Percentiles rank a stretch among this genome's conserved stretches.
phyloP scores from a whole-genome alignment of 2,797 vertebrate species.

The Apodemus agrarius region DNA sequence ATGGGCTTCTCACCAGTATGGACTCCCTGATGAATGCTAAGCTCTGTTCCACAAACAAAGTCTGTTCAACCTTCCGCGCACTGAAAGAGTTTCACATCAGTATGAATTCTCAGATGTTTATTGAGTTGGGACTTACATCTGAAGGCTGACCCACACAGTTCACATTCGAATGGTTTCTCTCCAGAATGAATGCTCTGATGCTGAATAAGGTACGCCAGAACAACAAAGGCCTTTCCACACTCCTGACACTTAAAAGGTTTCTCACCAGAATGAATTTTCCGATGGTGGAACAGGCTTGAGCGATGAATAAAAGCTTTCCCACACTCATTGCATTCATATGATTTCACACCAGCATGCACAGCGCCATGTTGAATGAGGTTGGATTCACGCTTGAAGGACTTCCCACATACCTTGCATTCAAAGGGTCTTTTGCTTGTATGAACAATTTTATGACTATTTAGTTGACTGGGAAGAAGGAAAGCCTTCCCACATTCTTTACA shows the following conservation, averaged over 20 bases:
- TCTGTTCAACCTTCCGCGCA: neutral
- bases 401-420: constrained; percentile 56
- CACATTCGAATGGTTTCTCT: constrained; percentile 55
- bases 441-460: constrained; percentile 22
- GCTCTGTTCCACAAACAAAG: neutral
- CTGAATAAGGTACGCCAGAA: constrained; percentile 19
- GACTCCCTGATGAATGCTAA: neutral
- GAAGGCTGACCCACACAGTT: constrained; percentile 42
- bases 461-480: constrained; percentile 30
- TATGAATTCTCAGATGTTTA: constrained; percentile 52
- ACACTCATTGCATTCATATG: constrained; percentile 34
- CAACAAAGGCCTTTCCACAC: constrained; percentile 18
- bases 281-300: constrained; percentile 17
- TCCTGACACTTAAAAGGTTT: constrained; percentile 47
- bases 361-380: constrained; percentile 53
- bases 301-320: constrained; percentile 32
- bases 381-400: constrained; percentile 45
- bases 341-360: constrained; percentile 43
- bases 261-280: constrained; percentile 50
- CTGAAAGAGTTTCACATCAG: constrained; percentile 23
- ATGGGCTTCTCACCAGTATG: neutral
- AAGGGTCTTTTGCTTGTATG: neutral
- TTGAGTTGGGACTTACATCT: constrained; percentile 28
- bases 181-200: constrained; percentile 28
- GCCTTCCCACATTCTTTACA: constrained; percentile 67